Base-by-base conservation (phyloP, 2,888 invertebrate species). In the Nomada flava region DNA sequence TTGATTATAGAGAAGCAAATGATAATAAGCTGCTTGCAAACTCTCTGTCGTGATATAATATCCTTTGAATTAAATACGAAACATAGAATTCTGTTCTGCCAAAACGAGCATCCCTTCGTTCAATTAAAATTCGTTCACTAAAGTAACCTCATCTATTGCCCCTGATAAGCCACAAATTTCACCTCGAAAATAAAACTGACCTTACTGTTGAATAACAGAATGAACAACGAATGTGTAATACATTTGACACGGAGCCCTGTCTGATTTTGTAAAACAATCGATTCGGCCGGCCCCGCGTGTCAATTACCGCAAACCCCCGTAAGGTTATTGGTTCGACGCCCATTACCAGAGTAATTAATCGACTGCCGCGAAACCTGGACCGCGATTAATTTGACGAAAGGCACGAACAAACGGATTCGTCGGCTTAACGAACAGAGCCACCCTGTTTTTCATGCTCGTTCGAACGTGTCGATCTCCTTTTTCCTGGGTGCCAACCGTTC, bases 361-460 rank as follows among this genome's bases (percentile, higher is more conserved):
- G 84, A 75, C 60, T 67, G 20, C 62, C 44, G n/a, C 59, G 68
- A 29, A 59, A 55, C 44, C 23, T 10, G 73, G 62, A 18, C 53
- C 60, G 44, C 74, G 69, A 74, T 62, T 69, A 78, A 85, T 82
- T 78, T 69, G 78, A 79, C 85, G 69, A 67, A 63, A 70, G 62
- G 82, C 59, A 50, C 50, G 53, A 55, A 47, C 68, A 72, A 79
- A 79, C 76, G 76, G 72, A 83, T 75, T 76, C 68, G 62, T 71
- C 73, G 79, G 79, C 71, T 85, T 71, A 79, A 79, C 84, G 83
- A 81, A 86, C 70, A 60, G 69, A 72, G 52, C 60, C 83, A 42
- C 57, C 50, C 62, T 57, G 52, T 71, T 85, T 80, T 78, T 76
- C 82, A 57, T 76, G 62, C 76, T 62, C 76, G 23, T 59, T 69